Evolutionary conservation across 92 coral and sea anemone genomes (phyloP), one percentile per base, ranked within the genome.

Genomic region (Palythoa heliodiscus): DNA sequence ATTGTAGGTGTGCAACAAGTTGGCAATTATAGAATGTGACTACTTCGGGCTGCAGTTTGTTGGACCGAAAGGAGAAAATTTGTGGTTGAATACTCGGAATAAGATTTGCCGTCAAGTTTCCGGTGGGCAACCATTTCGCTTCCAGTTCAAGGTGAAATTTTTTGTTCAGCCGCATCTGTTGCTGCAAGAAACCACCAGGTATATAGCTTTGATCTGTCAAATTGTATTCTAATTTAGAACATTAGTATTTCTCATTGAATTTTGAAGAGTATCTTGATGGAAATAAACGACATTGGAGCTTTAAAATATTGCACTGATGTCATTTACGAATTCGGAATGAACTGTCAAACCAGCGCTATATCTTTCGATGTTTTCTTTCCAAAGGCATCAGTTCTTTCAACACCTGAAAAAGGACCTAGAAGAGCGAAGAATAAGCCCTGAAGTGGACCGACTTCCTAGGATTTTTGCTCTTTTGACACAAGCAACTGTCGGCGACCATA

Each of bases 181-280:
- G 76, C 96, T 97, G 5, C 98, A 97, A 84, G 99, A 94, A 68
- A 86, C 95, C 20, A 95, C 99, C 75, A 97, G 96, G 99, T 97
- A 82, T 3, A 57, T 58, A 24, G 7, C 52, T 75, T 61, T 19
- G 12, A 14, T 11, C 2, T 60, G 39, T 37, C 73, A 53, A 43
- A 15, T 80, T 43, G 24, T 60, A n/a, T 1, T 17, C 39, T 5
- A 43, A 43, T 40, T 78, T 8, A 11, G 10, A 47, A 22, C n/a
- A 20, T 80, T 4, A 20, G 11, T n/a, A 50, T 25, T 66, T 50
- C 10, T 16, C n/a, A n/a, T 11, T 15, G 8, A 24, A 6, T 64
- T 80, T 66, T 16, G 73, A 37, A 80, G 23, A 43, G 72, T 64
- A 61, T 39, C 13, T 23, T 48, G 60, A 22, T 35, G 17, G 72